Evolutionary conservation across 2,888 invertebrate species (phyloP), one percentile per base, ranked within the genome.

Genomic region (Molorchus minor): DNA sequence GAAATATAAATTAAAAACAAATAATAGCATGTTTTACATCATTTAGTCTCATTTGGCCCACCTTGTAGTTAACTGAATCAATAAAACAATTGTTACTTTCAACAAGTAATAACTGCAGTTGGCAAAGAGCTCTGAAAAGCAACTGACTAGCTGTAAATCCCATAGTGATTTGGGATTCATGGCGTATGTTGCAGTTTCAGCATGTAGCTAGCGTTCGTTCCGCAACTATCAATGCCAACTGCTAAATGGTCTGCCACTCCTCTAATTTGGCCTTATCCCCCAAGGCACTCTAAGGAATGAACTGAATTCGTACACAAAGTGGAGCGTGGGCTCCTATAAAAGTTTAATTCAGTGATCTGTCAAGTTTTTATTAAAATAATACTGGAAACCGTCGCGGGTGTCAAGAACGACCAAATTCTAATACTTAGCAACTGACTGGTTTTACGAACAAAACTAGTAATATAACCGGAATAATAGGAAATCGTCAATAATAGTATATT

Each of bases 201-300:
- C 19, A 41, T 41, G 40, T 41, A 41, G 40, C 40, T 19, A n/a
- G n/a, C n/a, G n/a, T n/a, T 10, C 16, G 17, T 41, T 36, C 36
- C n/a, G 13, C 15, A 36, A 36, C 36, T 36, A 36, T 7, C 36
- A 12, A 36, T 19, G 16, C 40, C 19, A 41, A 19, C 33, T 33
- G 12, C 33, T 33, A 5, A n/a, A 33, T 33, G 33, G 33, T 33
- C 8, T 33, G 12, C 33, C 5, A 12, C 33, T 33, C 33, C 12
- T 33, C 33, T n/a, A 33, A 33, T 3, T 33, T 33, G 33, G 12
- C 33, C 25, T 3, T 33, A 10, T 33, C 33, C 33, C 33, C 12
- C 2, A 12, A 33, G 33, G 12, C 12, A n/a, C 33, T 3, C 3
- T 33, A 12, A 33, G 33, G 10, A 33, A 33, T 33, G 7, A 33